Conservation (phyloP, 2,797 vertebrate species). For the Podarcis siculus region DNA sequence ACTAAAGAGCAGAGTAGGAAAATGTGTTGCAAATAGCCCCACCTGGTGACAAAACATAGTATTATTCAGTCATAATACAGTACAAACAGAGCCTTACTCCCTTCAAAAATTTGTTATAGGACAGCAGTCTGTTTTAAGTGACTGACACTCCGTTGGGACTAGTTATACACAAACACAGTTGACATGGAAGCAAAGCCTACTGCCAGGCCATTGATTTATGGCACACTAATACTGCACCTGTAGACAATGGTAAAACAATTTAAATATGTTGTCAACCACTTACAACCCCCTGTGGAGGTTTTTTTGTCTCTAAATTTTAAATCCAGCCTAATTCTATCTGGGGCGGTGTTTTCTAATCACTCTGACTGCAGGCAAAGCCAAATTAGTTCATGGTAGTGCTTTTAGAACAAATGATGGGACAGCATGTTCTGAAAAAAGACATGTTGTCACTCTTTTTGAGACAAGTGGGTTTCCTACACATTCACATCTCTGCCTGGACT, state of each 20-base stretch:
- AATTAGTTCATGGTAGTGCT: neutral
- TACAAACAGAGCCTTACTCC: neutral
- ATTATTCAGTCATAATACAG: neutral
- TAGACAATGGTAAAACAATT: neutral
- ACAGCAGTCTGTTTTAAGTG: neutral
- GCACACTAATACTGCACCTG: neutral
- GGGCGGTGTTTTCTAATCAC: neutral
- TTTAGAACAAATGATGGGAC: neutral
- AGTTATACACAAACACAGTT: neutral
- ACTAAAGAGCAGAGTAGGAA: neutral
- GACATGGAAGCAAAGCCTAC: neutral
- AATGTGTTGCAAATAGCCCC: neutral
- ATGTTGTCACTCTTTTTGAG: neutral
- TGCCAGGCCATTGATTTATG: neutral
- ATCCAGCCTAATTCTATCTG: neutral
- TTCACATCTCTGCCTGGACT: neutral
- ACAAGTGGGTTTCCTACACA: neutral
- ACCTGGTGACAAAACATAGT: conserved; percentile 4
- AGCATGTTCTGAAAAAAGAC: neutral
- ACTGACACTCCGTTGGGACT: neutral
- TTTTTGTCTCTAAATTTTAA: neutral
- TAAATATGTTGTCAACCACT: neutral
- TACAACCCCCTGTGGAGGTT: neutral
- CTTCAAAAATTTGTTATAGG: neutral
- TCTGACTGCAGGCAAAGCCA: neutral